Base-by-base conservation (phyloP, 2,888 invertebrate species). In the Heteromurus nitidus region DNA sequence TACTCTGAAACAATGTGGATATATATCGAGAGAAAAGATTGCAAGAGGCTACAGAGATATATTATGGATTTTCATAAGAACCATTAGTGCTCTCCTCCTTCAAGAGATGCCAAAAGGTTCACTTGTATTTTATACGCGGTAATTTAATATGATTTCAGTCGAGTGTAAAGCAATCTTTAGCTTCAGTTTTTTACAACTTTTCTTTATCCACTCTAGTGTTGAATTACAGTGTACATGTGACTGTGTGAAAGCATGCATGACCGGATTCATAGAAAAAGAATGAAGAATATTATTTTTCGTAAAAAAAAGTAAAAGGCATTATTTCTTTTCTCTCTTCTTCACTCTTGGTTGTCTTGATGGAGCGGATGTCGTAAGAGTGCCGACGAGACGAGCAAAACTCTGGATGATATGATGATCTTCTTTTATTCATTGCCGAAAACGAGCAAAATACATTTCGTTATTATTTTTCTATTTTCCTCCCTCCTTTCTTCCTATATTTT, bases 101-200 rank as follows among this genome's bases (percentile, higher is more conserved):
- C 3, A 26, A 55, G 24, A 20, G 24, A 55, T 55, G 55, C 55
- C 55, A 55, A 55, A 55, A 16, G 55, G 55, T 55, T 53, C 26
- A 55, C 11, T 24, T 26, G 55, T 55, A 55, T 55, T n/a, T n/a
- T n/a, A n/a, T n/a, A n/a, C n/a, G 55, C 26, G 55, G 55, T 55
- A 55, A 55, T 55, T 55, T 55, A 55, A 55, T 55, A 55, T 55
- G 55, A 55, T 55, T 55, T 55, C 55, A 55, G 55, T 55, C 55
- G 26, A 55, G 55, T 55, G 55, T 55, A 55, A 55, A 55, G 55
- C 55, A 55, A 55, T 55, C 55, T n/a, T n/a, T 55, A 55, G 55
- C 55, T 26, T 55, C 26, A 55, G 22, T 55, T 55, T 55, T 55
- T 26, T 20, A 50, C 55, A 55, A 55, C 26, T 55, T 55, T 55